Evolutionary conservation across 1,140 invertebrate genomes (phyloP).

Genomic region (Adoxophyes honmai): DNA sequence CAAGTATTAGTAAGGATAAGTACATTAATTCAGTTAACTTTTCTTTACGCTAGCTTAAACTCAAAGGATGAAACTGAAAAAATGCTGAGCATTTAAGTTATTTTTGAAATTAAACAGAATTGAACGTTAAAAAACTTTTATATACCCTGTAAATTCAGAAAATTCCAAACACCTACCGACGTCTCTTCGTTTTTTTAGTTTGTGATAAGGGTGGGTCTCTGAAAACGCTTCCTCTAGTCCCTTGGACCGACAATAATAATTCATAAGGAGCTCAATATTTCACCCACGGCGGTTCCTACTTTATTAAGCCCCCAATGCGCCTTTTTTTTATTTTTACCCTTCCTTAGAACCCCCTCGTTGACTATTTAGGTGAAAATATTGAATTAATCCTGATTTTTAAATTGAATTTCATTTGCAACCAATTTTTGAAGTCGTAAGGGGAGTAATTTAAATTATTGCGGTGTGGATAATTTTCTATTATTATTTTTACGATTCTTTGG

Average conservation of each 20-base stretch:
- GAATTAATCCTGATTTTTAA: conserved; percentile 22
- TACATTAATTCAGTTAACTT: no score
- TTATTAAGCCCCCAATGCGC: conserved; percentile 9
- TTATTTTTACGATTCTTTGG: no score
- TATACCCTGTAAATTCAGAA: no score
- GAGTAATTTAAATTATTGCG: conserved; percentile 3
- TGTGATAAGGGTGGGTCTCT: no score
- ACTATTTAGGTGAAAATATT: conserved; percentile 14
- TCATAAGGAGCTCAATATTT: conserved; percentile 6
- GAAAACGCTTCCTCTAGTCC: background rate
- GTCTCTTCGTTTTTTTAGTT: no score
- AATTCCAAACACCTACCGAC: no score
- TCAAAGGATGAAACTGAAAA: no score
- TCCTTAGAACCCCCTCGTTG: conserved; percentile 3
- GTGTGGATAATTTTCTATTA: background rate
- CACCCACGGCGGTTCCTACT: conserved; percentile 3
- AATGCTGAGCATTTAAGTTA: no score
- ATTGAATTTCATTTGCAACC: conserved; percentile 17
- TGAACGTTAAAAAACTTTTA: no score
- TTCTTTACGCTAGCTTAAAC: no score
- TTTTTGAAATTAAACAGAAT: no score
- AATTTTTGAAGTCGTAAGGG: background rate
- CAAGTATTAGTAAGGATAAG: no score
- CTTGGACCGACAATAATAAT: background rate
- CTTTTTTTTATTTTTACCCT: conserved; percentile 9